Base-by-base conservation (phyloP, 2,797 vertebrate species). In the Parauchenoglanis ngamensis region DNA sequence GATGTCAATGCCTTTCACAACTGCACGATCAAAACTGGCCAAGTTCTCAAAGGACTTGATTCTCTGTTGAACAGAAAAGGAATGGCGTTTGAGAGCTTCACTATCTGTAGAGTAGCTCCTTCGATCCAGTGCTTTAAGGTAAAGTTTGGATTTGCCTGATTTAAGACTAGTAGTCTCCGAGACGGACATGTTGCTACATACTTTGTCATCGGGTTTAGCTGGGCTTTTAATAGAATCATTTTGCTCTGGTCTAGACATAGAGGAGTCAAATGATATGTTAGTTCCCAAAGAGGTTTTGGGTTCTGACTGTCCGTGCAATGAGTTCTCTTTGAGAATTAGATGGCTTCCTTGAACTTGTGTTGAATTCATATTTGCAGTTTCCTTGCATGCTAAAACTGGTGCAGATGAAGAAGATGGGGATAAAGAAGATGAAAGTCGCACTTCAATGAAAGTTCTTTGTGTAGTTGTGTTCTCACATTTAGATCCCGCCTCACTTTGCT, bases 21-120 rank as follows among this genome's bases (percentile, higher is more conserved):
- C 44, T 0, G 96, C 95, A 89, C 95, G 94, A 90, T 98, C 98
- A 44, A 97, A 96, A 92, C 96, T 95, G 63, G 97, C 97, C 90
- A 99, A 91, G 88, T 98, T 99, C 94, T 99, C 98, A 56, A 98
- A 99, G 17, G 98, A 99, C 91, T 98, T 98, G 88, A 99, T 99
- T 90, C 97, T 96, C 89, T 98, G 97, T 88, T 96, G 96, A 67
- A 99, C 98, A 46, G 98, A 98, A 92, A 98, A 97, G 35, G 96
- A 97, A 91, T 96, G 95, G 76, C 94, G 92, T 88, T 97, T 96
- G 15, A 94, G 93, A 0, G 96, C 93, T 92, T 95, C 94, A 59
- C 95, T 90, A 52, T 97, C 96, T 1, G 95, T 95, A 87, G 95
- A 95, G 85, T 96, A 94, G 87, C 95, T 95, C 49, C 94, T 95